These are phyloP conservation scores for Jacana jacana DNA, from an alignment of 2,113 vertebrate genomes.

Conservation along the genomic window DNA sequence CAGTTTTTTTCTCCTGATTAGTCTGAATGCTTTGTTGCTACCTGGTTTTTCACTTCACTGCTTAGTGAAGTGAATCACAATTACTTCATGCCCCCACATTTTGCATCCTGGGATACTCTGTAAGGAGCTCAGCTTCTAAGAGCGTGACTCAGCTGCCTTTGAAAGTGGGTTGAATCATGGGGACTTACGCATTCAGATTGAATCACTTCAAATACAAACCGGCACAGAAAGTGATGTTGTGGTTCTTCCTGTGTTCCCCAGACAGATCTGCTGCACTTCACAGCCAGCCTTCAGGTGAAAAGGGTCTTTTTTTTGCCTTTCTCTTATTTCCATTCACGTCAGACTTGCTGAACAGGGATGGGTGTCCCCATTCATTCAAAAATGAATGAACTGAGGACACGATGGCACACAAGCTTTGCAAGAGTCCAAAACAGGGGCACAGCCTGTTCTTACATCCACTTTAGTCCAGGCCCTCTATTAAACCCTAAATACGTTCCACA, in stretches of 20 bases:
- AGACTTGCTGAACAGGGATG: not conserved
- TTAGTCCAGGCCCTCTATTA: not conserved
- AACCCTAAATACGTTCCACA: not conserved
- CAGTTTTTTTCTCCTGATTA: not conserved
- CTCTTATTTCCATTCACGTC: not conserved
- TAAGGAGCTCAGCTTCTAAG: not conserved
- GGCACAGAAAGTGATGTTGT: not conserved
- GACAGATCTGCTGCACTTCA: not conserved
- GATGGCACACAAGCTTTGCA: not conserved
- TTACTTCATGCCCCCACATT: not conserved
- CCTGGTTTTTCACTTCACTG: not conserved
- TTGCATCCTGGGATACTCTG: not conserved
- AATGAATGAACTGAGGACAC: too few relatives aligned
- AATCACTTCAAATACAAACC: not conserved
- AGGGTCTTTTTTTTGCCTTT: not conserved
- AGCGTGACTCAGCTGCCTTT: not conserved
- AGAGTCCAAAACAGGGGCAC: not conserved
- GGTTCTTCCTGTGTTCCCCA: not conserved
- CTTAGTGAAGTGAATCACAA: too few relatives aligned
- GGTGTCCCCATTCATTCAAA: not conserved
- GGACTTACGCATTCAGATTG: not conserved
- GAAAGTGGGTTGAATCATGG: not conserved
- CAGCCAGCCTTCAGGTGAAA: not conserved
- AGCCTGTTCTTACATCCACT: not conserved
- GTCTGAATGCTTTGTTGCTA: not conserved